These are phyloP conservation scores for Hirtodrosophila cameraria DNA, from an alignment of 2,888 invertebrate genomes.

Conservation along the genomic window DNA sequence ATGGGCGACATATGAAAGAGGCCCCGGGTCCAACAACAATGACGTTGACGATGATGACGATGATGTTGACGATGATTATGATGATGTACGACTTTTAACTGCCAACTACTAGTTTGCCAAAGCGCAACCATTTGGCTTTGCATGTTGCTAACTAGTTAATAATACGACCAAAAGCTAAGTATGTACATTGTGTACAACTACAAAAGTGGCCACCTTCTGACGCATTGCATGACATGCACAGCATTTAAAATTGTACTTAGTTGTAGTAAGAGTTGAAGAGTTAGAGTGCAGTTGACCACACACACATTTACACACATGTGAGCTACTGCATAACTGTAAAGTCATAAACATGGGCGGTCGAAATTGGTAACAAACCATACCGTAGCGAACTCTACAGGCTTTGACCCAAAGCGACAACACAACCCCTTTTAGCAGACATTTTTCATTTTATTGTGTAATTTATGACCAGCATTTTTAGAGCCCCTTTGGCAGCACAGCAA, in stretches of 20 bases:
- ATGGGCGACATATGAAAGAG: conserved; percentile 40
- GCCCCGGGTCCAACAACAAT: not conserved
- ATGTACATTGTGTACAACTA: conserved; percentile 30
- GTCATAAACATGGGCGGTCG: conserved; percentile 22
- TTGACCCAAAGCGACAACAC: conserved; percentile 14
- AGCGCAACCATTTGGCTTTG: conserved; percentile 56
- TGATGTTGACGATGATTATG: conserved; percentile 22
- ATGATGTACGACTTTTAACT: conserved; percentile 15
- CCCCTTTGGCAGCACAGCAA: conserved; percentile 44
- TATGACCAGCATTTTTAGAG: conserved; percentile 77
- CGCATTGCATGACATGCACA: conserved; percentile 65
- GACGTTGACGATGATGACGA: conserved; percentile 6
- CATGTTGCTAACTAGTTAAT: conserved; percentile 79
- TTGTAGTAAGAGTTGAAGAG: conserved; percentile 3
- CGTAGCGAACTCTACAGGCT: conserved; percentile 12
- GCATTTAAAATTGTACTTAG: conserved; percentile 12
- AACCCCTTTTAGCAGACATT: conserved; percentile 46
- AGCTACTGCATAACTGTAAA: conserved; percentile 28
- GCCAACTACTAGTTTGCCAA: conserved; percentile 38
- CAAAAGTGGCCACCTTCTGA: conserved; percentile 62
- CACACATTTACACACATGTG: conserved; percentile 47
- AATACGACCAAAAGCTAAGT: conserved; percentile 40
- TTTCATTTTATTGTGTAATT: conserved; percentile 72
- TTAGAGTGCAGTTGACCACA: conserved; percentile 38
- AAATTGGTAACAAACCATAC: conserved; percentile 15